Conservation (phyloP, 2,113 vertebrate genomes). For the Galeopterus variegatus region DNA sequence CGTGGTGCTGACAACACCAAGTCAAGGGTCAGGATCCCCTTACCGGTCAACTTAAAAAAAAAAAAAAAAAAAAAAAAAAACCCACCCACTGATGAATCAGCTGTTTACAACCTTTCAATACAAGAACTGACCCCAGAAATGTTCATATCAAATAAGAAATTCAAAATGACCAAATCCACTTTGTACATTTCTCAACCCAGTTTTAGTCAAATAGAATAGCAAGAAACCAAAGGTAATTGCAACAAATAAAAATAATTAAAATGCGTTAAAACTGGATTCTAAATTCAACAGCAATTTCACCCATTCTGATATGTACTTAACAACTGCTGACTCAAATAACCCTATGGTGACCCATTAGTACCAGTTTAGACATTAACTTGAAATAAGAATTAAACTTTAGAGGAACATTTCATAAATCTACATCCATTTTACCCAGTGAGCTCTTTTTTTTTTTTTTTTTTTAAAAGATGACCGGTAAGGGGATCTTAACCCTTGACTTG, state of each 20-base stretch:
- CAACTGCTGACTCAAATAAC: background rate
- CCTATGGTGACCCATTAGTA: background rate
- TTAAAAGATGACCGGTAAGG: too few relatives aligned
- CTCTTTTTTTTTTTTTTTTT: background rate
- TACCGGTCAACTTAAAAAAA: background rate
- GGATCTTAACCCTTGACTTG: too few relatives aligned
- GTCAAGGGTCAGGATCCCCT: too few relatives aligned
- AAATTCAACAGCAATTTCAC: slow-evolving; percentile 5
- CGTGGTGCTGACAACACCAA: too few relatives aligned
- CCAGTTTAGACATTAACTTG: background rate
- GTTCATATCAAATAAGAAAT: background rate
- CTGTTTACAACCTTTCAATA: background rate
- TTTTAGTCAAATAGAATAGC: slow-evolving; percentile 9
- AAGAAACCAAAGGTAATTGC: background rate
- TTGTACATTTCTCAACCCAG: slow-evolving; percentile 2
- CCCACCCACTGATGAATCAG: background rate
- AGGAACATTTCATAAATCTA: background rate
- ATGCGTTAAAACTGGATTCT: background rate
- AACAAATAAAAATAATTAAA: slow-evolving; percentile 45
- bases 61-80: background rate
- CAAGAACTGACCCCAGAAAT: background rate
- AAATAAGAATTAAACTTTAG: background rate
- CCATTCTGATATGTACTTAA: background rate
- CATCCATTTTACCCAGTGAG: background rate
- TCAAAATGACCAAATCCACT: slow-evolving; percentile 2